Evolutionary conservation across 2,888 invertebrate genomes (phyloP), one percentile per base, ranked within the genome.

Genomic region (Campoplex capitator): DNA sequence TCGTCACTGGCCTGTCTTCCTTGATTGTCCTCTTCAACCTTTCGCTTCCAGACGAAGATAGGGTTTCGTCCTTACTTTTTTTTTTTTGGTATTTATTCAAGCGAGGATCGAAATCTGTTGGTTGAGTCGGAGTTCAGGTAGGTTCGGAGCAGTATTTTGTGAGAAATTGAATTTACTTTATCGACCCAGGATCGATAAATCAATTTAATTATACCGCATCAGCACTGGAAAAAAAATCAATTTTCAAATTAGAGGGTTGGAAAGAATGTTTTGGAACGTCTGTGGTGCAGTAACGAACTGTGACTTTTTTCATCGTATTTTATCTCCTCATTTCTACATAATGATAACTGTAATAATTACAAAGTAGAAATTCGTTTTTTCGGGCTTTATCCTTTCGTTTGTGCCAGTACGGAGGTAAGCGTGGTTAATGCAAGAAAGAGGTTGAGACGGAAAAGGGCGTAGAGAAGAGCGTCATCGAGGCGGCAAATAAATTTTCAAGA

Each of bases 401-500:
- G 28, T 76, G 62, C 28, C 32, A 23, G 79, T 32, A 67, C 23
- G 76, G 70, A 76, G 76, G 58, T 48, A 23, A 83, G 76, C 75
- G 75, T 76, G 83, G 67, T 54, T 48, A 73, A 83, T 73, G 78
- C 51, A 76, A 79, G 78, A 87, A 77, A 51, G 58, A 32, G 65
- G 73, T 67, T 82, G 81, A 35, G 67, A 68, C 62, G 32, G 62
- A 48, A 58, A 70, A 83, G 80, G 79, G 76, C 68, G 62, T 58
- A 58, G 70, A 23, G 67, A 45, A 32, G 83, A 82, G 83, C 80
- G 76, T 85, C 85, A 87, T 85, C 86, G 84, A 84, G 84, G 85
- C 87, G 89, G 88, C 87, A 88, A 88, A 88, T 89, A 89, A 89
- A 89, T 89, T 88, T 82, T 79, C 87, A 62, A 84, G 84, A 70